Evolutionary conservation across 2,797 vertebrate species (phyloP).

Genomic region (Rhinichthys osculus): DNA sequence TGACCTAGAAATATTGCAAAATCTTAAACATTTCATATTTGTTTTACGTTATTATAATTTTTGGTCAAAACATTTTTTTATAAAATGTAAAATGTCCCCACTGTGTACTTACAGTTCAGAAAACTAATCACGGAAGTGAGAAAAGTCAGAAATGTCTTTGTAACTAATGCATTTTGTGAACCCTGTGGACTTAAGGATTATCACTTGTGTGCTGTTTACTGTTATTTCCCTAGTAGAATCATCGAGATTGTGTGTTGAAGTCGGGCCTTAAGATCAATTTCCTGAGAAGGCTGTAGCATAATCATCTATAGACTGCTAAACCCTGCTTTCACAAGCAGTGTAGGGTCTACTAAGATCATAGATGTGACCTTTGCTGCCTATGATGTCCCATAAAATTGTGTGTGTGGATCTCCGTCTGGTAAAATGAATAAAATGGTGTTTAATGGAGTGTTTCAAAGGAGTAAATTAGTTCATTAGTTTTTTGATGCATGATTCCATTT

Average conservation of each 20-base stretch:
- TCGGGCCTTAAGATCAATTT: neutral
- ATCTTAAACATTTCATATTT: neutral
- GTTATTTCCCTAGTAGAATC: neutral
- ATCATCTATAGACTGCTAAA: neutral
- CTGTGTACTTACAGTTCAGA: neutral
- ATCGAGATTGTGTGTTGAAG: conserved; percentile 1
- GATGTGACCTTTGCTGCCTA: neutral
- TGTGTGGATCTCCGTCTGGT: neutral
- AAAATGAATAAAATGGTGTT: neutral
- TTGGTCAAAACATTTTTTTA: neutral
- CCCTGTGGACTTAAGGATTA: conserved; percentile 3
- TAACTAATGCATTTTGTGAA: neutral
- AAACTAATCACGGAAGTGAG: neutral
- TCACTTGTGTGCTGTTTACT: conserved; percentile 7
- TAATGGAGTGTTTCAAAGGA: neutral
- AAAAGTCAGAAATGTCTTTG: neutral
- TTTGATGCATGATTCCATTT: neutral
- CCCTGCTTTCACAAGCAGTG: neutral
- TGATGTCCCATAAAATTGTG: neutral
- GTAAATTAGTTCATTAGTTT: neutral
- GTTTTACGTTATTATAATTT: neutral
- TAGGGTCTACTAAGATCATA: neutral
- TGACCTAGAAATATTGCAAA: neutral
- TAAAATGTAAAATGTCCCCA: too few relatives aligned
- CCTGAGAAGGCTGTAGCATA: neutral